A percentile compares a stretch with the other conserved stretches of the same genome.
Conservation (phyloP, 2,797 vertebrate species). For the Lutjanus campechanus region DNA sequence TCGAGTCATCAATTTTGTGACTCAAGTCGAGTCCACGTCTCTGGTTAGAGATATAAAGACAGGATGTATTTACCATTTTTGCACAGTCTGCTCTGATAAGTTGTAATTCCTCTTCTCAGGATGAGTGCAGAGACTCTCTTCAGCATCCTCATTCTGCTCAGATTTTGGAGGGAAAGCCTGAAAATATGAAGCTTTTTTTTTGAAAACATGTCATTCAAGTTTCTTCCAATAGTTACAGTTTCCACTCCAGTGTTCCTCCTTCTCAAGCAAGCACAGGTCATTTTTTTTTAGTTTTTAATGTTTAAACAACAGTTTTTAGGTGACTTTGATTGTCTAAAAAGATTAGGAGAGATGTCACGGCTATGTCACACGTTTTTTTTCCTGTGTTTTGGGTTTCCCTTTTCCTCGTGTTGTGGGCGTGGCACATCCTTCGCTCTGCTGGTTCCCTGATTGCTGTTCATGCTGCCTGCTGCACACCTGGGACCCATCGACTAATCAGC, state of each 20-base stretch:
- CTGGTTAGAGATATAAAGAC: not conserved
- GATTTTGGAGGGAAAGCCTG: slow-evolving; percentile 30
- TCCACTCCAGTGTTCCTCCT: not conserved
- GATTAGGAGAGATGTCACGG: not conserved
- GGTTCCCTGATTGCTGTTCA: too few relatives aligned
- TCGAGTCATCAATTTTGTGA: too few relatives aligned
- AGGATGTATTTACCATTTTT: slow-evolving; percentile 74
- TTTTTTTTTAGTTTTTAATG: too few relatives aligned
- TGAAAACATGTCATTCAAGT: not conserved
- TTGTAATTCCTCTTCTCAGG: slow-evolving; percentile 70
- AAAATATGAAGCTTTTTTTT: slow-evolving; percentile 22
- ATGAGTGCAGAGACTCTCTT: slow-evolving; percentile 62
- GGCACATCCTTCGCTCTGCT: too few relatives aligned
- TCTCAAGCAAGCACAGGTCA: not conserved
- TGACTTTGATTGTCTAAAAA: slow-evolving; percentile 1
- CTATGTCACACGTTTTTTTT: too few relatives aligned
- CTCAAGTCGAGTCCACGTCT: too few relatives aligned
- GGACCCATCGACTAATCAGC: too few relatives aligned
- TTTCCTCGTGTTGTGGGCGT: too few relatives aligned
- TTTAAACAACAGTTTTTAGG: too few relatives aligned
- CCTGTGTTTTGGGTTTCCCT: too few relatives aligned
- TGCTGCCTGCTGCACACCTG: too few relatives aligned
- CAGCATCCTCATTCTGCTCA: slow-evolving; percentile 73
- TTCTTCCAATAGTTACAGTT: not conserved
- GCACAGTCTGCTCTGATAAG: slow-evolving; percentile 57